Percentiles rank a stretch among this genome's conserved stretches.
phyloP scores from a whole-genome alignment of 2,888 invertebrate genomes.

The Anthophora plumipes region DNA sequence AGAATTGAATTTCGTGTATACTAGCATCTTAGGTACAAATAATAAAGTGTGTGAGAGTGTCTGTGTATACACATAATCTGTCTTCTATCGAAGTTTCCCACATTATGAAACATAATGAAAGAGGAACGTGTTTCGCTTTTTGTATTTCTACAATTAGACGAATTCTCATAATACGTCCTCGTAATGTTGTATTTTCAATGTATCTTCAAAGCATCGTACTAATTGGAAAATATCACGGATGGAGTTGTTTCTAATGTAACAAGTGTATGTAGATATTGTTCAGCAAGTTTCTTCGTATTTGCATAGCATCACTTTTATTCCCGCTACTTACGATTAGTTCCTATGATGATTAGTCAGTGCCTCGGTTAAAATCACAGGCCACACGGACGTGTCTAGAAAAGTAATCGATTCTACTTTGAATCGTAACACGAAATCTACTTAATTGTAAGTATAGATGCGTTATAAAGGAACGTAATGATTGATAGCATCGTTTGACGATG shows the following conservation, averaged over 20 bases:
- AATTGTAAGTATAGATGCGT: too few relatives aligned
- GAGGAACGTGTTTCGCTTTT: conserved; percentile 3
- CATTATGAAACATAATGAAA: neutral
- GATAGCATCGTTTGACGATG: neutral
- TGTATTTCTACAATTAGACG: neutral
- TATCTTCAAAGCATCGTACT: neutral
- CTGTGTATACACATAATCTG: conserved; percentile 4
- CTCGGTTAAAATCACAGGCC: too few relatives aligned
- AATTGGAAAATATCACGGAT: neutral
- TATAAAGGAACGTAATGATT: neutral
- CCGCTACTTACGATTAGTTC: neutral
- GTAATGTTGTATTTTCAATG: neutral
- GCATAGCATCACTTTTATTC: neutral
- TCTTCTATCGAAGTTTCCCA: conserved; percentile 30
- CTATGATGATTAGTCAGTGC: too few relatives aligned
- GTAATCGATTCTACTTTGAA: neutral
- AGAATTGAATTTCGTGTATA: conserved; percentile 25
- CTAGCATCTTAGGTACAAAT: neutral
- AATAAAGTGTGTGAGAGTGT: too few relatives aligned
- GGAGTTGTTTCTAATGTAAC: neutral
- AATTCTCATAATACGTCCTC: neutral
- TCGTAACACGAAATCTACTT: neutral
- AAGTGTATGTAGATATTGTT: neutral
- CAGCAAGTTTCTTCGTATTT: neutral
- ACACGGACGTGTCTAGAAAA: neutral